phyloP scores from a whole-genome alignment of 2,797 vertebrate species.

The Agapornis canus region DNA sequence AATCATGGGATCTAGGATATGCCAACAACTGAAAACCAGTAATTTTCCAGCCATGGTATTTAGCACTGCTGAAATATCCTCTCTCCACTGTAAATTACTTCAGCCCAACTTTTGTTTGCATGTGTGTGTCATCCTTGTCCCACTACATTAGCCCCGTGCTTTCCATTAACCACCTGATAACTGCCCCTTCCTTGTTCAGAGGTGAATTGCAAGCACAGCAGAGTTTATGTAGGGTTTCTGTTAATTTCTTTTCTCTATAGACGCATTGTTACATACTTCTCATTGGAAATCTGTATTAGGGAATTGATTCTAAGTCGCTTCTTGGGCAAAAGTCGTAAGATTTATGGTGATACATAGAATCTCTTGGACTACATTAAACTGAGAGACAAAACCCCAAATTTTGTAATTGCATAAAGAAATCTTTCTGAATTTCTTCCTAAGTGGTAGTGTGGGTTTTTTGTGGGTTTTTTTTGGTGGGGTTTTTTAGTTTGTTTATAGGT shows the following conservation, averaged over 20 bases:
- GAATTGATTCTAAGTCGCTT: background rate
- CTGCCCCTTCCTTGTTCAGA: background rate
- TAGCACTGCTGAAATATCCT: background rate
- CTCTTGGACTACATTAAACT: background rate
- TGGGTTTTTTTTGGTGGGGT: background rate
- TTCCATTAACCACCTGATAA: background rate
- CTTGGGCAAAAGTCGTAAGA: background rate
- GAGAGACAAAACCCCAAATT: background rate
- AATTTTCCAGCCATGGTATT: background rate
- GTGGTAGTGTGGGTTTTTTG: too few relatives aligned
- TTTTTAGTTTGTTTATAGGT: background rate
- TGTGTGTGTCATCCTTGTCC: background rate
- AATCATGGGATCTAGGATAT: background rate
- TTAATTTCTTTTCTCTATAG: background rate
- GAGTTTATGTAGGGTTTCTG: background rate
- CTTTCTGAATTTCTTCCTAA: background rate
- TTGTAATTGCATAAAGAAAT: background rate
- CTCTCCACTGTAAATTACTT: background rate
- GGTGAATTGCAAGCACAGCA: background rate
- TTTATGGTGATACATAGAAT: background rate
- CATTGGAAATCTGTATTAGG: background rate
- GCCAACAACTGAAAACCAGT: background rate
- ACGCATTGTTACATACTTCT: accelerated
- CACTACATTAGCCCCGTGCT: accelerated
- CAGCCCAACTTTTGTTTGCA: background rate